Evolutionary conservation across 2,888 invertebrate species (phyloP).

Genomic region (Archaeoteleia sp.): DNA sequence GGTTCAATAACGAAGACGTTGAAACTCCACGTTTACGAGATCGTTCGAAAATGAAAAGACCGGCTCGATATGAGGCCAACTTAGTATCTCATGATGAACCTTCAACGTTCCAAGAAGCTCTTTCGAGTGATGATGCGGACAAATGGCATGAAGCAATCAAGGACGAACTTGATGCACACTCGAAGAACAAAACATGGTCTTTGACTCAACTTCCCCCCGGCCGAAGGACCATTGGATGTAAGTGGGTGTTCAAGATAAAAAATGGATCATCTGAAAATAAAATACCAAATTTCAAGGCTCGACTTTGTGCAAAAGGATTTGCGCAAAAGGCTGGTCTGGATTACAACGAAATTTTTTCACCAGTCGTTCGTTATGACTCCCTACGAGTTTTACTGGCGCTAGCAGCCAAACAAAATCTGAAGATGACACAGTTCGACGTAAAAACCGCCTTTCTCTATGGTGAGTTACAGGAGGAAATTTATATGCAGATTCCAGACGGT

Average conservation of each 20-base stretch:
- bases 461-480: constrained; percentile 38
- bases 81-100: no score
- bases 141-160: constrained; percentile 16
- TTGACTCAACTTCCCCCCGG: constrained; percentile 14
- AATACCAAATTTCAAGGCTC: constrained; percentile 30
- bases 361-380: constrained; percentile 43
- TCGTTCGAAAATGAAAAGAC: no score
- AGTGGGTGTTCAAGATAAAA: constrained; percentile 24
- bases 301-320: constrained; percentile 39
- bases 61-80: no score
- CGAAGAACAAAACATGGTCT: constrained; percentile 25
- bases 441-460: constrained; percentile 52
- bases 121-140: not conserved
- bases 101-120: constrained; percentile 3
- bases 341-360: constrained; percentile 46
- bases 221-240: constrained; percentile 14
- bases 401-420: constrained; percentile 34
- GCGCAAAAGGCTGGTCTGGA: constrained; percentile 21
- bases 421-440: constrained; percentile 47
- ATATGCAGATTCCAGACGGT: constrained; percentile 39
- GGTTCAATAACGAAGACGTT: no score
- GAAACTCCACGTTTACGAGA: no score
- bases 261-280: not conserved
- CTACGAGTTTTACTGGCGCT: constrained; percentile 40
- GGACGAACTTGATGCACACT: constrained; percentile 21